Conservation (phyloP, 37 sponge, comb jelly and placozoan genomes). For the Spongilla lacustris region DNA sequence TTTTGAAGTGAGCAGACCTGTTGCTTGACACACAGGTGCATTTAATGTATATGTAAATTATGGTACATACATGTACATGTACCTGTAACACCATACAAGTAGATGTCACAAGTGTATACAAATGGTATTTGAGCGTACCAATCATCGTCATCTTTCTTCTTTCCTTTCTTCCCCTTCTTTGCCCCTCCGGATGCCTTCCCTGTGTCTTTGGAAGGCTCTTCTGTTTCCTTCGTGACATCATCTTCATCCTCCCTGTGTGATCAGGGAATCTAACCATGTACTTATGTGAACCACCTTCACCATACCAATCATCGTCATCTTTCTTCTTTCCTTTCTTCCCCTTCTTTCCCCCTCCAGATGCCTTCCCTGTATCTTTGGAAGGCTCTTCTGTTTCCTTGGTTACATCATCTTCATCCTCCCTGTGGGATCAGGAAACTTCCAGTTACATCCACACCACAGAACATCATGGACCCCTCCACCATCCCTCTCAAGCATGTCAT, state of each 20-base stretch:
- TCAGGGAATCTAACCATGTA: background rate
- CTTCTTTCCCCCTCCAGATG: conserved; percentile 44
- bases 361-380: background rate
- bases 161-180: conserved; percentile 11
- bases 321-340: conserved; percentile 38
- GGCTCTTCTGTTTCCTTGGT: background rate
- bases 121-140: no score
- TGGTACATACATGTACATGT: no score
- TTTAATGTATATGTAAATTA: no score
- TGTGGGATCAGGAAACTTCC: no score
- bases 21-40: no score
- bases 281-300: background rate
- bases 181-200: background rate
- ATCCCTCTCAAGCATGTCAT: background rate
- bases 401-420: background rate
- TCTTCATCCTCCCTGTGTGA: background rate
- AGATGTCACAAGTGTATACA: no score
- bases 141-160: conserved; percentile 3
- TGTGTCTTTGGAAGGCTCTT: background rate
- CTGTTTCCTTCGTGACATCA: background rate
- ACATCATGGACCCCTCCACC: background rate
- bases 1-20: no score
- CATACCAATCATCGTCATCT: conserved; percentile 26
- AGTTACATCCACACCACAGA: background rate
- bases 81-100: no score